Base-by-base conservation (phyloP, 2,113 vertebrate species). In the Sceloporus undulatus region DNA sequence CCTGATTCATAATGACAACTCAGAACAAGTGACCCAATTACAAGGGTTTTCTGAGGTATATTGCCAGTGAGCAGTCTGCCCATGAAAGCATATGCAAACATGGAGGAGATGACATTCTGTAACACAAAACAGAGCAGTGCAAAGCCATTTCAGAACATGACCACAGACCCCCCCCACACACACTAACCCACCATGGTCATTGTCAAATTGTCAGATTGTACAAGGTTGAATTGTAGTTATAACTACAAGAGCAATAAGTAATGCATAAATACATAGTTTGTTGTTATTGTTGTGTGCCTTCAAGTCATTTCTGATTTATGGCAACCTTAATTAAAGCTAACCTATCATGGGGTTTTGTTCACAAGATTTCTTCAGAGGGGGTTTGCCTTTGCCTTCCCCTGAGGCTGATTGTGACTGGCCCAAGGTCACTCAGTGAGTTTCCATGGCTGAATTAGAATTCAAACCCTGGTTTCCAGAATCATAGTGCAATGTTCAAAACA, bases 1-100 rank as follows among this genome's bases (percentile, higher is more conserved):
- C 83, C 87, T 89, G 79, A 93, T 92, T 79, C 91, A 93, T 87
- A 93, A 23, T 84, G 91, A 92, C 88, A 94, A 70, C 66, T 88
- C 65, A 85, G 83, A 86, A 83, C 85, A 83, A 90, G 34, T 90
- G 88, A 89, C 79, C 81, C 77, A 79, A 83, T 95, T 93, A 85
- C 0, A 0, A 79, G 5, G 79, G 83, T 59, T 87, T 78, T 48
- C 78, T 8, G 84, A 91, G 81, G 86, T 85, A 79, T 62, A 90
- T 54, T 88, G 86, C 87, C 88, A 92, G 90, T 34, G 82, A 94
- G 54, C 85, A 94, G 86, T 91, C 90, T 93, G 87, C 87, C 71
- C 88, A 86, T 79, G 79, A 94, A 93, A 92, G 56, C 10, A 25
- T 38, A 27, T 88, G 77, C 0, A 0, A 88, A 70, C 0, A 0